A percentile compares a stretch with the other conserved stretches of the same genome.
Evolutionary conservation across 2,888 invertebrate genomes (phyloP).

Genomic region (Acronicta leporina): DNA sequence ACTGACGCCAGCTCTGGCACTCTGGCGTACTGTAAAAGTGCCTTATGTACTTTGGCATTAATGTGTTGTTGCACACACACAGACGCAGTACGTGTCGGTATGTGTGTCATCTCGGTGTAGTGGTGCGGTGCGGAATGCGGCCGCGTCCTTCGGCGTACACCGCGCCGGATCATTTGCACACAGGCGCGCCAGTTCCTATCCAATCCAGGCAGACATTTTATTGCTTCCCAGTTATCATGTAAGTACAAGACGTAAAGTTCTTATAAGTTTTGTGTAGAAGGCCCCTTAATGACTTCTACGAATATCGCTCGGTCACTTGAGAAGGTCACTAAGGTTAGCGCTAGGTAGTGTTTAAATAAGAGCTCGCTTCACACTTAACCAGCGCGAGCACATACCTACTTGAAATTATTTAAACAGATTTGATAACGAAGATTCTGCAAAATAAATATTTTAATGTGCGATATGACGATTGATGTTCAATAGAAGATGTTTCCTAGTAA

Average conservation of each 20-base stretch:
- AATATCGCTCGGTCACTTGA: constrained; percentile 43
- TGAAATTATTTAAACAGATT: constrained; percentile 50
- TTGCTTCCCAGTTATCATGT: constrained; percentile 81
- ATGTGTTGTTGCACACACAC: constrained; percentile 70
- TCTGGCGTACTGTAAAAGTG: constrained; percentile 73
- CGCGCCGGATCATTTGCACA: constrained; percentile 86
- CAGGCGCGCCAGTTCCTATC: constrained; percentile 75
- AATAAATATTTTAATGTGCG: constrained; percentile 1
- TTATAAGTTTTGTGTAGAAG: constrained; percentile 43
- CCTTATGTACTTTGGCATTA: constrained; percentile 75
- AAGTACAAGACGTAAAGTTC: constrained; percentile 58
- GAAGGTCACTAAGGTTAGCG: constrained; percentile 48
- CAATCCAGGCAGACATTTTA: constrained; percentile 75
- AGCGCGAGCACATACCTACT: constrained; percentile 39
- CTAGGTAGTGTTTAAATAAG: constrained; percentile 30
- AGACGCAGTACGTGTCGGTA: constrained; percentile 73
- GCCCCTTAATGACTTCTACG: constrained; percentile 51
- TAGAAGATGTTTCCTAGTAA: no score
- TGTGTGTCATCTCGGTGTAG: constrained; percentile 82
- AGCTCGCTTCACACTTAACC: constrained; percentile 50
- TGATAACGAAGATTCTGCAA: constrained; percentile 22
- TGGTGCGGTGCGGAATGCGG: constrained; percentile 85
- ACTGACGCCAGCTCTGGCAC: constrained; percentile 66
- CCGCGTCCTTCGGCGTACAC: constrained; percentile 87
- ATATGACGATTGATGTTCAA: no score